These are phyloP conservation scores for Lithobates sylvaticus DNA, from an alignment of 2,797 vertebrate species.

Conservation along the genomic window DNA sequence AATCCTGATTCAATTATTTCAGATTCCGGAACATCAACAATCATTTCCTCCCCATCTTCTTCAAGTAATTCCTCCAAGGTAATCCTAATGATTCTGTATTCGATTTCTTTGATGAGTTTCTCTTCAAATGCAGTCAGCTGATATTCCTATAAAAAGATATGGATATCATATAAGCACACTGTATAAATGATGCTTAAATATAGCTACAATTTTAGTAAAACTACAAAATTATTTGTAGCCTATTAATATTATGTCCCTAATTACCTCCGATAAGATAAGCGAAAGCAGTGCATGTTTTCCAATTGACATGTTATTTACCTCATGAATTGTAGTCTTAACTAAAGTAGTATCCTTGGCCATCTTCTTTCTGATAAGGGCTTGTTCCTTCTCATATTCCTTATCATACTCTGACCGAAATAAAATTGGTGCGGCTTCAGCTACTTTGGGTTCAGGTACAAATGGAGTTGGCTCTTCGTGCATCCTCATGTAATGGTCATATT, in stretches of 20 bases:
- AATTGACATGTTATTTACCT: conserved; percentile 74
- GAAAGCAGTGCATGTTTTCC: too few species aligned
- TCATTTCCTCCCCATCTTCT: conserved; percentile 90
- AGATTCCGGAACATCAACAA: conserved; percentile 84
- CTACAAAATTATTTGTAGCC: too few species aligned
- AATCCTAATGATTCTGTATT: conserved; percentile 93
- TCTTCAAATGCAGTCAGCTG: conserved; percentile 95
- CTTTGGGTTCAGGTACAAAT: conserved; percentile 84
- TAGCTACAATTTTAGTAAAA: too few species aligned
- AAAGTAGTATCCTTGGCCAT: conserved; percentile 87
- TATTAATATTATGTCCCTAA: too few species aligned
- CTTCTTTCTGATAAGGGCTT: conserved; percentile 85
- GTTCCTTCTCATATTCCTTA: conserved; percentile 88
- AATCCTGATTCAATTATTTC: conserved; percentile 87
- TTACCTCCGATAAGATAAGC: too few species aligned
- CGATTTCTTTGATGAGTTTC: conserved; percentile 95
- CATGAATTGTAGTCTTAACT: conserved; percentile 86
- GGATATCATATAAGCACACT: too few species aligned
- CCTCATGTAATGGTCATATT: conserved; percentile 89
- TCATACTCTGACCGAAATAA: conserved; percentile 84
- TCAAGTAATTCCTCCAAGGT: conserved; percentile 90
- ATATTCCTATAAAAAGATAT: conserved; percentile 82
- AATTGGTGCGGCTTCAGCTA: conserved; percentile 80
- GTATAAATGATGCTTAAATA: too few species aligned
- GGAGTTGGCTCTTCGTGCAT: conserved; percentile 85